Conservation (phyloP, 2,113 vertebrate species). For the Manacus vitellinus region DNA sequence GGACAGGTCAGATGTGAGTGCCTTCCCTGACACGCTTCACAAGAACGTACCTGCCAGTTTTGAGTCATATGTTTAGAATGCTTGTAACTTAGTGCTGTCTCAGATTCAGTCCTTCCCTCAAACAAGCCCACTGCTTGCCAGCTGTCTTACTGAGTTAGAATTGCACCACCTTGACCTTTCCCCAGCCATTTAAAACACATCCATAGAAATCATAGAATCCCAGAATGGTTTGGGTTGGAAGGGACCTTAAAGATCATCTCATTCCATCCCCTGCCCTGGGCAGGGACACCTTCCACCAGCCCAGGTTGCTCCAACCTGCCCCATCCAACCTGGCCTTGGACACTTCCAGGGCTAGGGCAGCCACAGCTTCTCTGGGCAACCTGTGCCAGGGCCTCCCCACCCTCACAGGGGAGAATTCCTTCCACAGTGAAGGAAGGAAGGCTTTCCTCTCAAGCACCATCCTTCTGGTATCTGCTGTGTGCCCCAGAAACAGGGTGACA, state of each 20-base stretch:
- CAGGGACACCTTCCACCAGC: neutral
- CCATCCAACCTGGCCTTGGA: fast-evolving
- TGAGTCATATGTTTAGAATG: neutral
- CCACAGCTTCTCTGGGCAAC: neutral
- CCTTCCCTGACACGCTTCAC: neutral
- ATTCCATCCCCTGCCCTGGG: neutral
- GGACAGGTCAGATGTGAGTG: neutral
- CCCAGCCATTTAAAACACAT: neutral
- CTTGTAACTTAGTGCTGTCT: neutral
- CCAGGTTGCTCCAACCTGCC: neutral
- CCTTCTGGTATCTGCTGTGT: fast-evolving
- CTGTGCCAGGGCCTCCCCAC: fast-evolving
- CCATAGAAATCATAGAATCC: neutral
- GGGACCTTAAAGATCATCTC: neutral
- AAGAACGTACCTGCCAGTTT: neutral
- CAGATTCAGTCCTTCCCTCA: neutral
- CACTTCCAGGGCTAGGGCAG: neutral
- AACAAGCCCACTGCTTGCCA: neutral
- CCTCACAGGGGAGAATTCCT: neutral
- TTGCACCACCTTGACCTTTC: neutral
- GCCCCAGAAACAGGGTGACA: neutral
- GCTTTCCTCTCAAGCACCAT: neutral
- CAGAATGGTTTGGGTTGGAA: neutral
- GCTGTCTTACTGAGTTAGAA: neutral
- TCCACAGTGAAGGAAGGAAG: neutral